These are phyloP conservation scores for Torymus aiolomorphi DNA, from an alignment of 2,888 invertebrate genomes.

Conservation along the genomic window DNA sequence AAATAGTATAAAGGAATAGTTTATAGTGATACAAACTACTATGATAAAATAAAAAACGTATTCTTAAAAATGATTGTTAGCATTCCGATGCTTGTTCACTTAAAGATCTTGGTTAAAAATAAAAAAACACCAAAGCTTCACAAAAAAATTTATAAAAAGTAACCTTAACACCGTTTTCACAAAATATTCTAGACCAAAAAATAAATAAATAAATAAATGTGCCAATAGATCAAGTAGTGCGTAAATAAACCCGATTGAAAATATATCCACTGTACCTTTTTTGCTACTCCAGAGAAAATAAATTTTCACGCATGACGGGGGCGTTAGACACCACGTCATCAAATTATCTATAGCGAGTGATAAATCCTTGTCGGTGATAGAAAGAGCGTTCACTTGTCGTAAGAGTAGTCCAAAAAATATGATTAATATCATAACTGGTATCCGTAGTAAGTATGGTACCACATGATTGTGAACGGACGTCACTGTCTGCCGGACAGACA, in stretches of 20 bases:
- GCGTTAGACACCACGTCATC: background rate
- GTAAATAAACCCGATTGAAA: background rate
- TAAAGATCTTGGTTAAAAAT: too few relatives aligned
- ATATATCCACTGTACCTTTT: background rate
- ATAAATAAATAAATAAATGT: background rate
- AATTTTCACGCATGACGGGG: background rate
- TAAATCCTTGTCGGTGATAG: background rate
- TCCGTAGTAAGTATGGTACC: background rate
- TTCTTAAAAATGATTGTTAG: too few relatives aligned
- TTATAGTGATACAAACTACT: too few relatives aligned
- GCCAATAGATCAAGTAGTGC: background rate
- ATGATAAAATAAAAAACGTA: too few relatives aligned
- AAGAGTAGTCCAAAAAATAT: background rate
- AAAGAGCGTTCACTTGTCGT: background rate
- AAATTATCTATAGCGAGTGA: conserved; percentile 1
- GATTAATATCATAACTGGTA: background rate
- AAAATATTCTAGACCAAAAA: background rate
- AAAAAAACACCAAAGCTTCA: too few relatives aligned
- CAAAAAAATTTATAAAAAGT: too few relatives aligned
- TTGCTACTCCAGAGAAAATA: background rate
- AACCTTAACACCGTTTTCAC: too few relatives aligned
- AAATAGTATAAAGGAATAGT: too few relatives aligned
- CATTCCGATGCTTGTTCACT: too few relatives aligned
- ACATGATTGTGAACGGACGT: background rate
- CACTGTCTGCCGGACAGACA: background rate